Base-by-base conservation (phyloP, 92 coral and sea anemone species). In the Bergia sp. region DNA sequence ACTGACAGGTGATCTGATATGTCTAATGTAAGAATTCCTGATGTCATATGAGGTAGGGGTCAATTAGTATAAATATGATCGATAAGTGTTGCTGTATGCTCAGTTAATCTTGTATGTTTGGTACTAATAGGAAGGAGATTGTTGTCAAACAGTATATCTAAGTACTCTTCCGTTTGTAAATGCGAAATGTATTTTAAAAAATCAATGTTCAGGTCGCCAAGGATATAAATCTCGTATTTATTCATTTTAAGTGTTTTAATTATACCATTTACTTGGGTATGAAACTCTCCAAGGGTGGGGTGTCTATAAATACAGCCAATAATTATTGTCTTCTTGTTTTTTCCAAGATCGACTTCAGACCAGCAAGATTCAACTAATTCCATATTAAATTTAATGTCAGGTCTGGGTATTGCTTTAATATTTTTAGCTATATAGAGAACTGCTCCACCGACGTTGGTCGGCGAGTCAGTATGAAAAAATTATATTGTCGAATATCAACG, bases 1-100 rank as follows among this genome's bases (percentile, higher is more conserved):
- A 29, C 69, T 36, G 95, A 93, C 53, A 92, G 76, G 83, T 92
- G 95, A 73, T 92, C 92, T 80, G 94, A 53, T 36, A 92, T 73
- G 65, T 92, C 94, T 11, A 80, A 82, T 71, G 90, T 88, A 43
- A 82, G 73, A 21, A 92, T 92, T 82, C 91, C 89, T 29, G 91
- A 49, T 53, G 87, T 75, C 9, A 90, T 44, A 36, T 88, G 37
- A 29, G 76, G 73, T 9, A 61, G 7, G 55, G 85, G 89, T 49
- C 80, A 69, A 86, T 91, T 93, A 18, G 93, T 91, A 85, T 89
- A 91, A 64, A 93, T 93, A 86, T 89, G 95, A 76, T 88, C 93
- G 50, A 90, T 90, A 15, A 93, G 91, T 41, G 93, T 92, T 81
- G 86, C 79, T 23, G 91, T 87, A 16, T 87, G 91, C 38, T 88